Evolutionary conservation across 2,113 vertebrate species (phyloP), one percentile per base, ranked within the genome.

Genomic region (Hemiscyllium ocellatum): DNA sequence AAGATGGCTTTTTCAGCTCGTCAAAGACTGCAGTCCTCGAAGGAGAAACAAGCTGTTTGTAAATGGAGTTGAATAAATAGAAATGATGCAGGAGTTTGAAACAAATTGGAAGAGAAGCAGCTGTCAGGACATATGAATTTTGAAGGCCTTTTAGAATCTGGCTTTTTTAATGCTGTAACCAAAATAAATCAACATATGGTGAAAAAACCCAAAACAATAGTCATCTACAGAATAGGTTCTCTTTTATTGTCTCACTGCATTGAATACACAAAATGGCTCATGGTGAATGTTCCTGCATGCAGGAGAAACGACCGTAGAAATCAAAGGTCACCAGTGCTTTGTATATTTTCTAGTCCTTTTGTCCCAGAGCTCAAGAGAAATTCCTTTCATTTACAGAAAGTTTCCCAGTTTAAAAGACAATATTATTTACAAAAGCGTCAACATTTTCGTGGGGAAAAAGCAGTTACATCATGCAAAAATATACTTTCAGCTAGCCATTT

Each of bases 201-300:
- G 37, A 19, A 37, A 83, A 90, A 90, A 52, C 47, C 47, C 42
- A 42, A 95, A 42, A 95, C 94, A 52, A 72, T 3, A 3, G 20
- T 72, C 42, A 76, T 72, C 69, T 95, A 95, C 42, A 95, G 94
- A 95, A 72, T 69, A 94, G 52, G 69, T 33, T 70, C 70, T 72
- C 12, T 72, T 94, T 95, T 95, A 95, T 95, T 95, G 69, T 95
- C 37, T 95, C 42, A 72, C 94, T 95, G 69, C 69, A 95, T 95
- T 93, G 89, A 72, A 95, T 95, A 72, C 94, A 72, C 69, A 95
- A 95, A 93, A 95, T 95, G 94, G 94, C 94, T 95, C 94, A 95
- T 29, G 94, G 94, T 70, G 94, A 95, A 70, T 70, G 69, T 52
- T 95, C 94, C 94, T 95, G 94, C 94, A 95, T 52, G 69, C 94